Evolutionary conservation across 2,888 invertebrate species (phyloP).

Genomic region (Caenorhabditis japonica): DNA sequence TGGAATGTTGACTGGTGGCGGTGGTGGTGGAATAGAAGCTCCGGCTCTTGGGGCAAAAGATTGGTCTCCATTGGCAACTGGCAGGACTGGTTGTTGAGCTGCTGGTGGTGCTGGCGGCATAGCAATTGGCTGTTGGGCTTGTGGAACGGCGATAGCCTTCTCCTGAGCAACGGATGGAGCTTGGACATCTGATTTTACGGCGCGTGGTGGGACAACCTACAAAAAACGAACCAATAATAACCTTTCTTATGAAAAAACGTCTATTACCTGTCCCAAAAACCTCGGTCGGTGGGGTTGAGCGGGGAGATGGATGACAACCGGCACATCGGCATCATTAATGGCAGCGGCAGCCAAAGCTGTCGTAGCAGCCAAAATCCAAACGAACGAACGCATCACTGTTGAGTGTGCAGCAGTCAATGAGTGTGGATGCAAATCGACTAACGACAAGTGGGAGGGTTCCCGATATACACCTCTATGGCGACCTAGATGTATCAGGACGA

Average conservation of each 20-base stretch:
- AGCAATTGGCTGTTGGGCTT: constrained; percentile 53
- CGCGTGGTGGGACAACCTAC: constrained; percentile 68
- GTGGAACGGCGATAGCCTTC: constrained; percentile 55
- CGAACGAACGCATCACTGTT: constrained; percentile 50
- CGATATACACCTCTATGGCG: constrained; percentile 49
- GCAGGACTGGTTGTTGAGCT: constrained; percentile 60
- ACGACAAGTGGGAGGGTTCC: constrained; percentile 55
- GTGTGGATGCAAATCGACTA: constrained; percentile 55
- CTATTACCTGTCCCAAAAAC: constrained; percentile 55
- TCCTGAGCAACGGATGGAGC: constrained; percentile 43
- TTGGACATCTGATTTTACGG: constrained; percentile 56
- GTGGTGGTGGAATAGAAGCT: constrained; percentile 57
- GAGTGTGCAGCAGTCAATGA: constrained; percentile 47
- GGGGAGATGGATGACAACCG: constrained; percentile 62
- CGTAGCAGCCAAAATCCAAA: constrained; percentile 45
- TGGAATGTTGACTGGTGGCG: constrained; percentile 76
- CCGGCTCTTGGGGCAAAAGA: constrained; percentile 59
- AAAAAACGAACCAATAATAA: neutral
- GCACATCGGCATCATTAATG: constrained; percentile 56
- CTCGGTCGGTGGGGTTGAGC: constrained; percentile 54
- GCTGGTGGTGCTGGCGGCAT: constrained; percentile 58
- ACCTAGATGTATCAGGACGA: constrained; percentile 44
- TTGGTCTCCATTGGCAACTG: constrained; percentile 61
- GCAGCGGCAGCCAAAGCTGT: constrained; percentile 50
- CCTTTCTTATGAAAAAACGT: neutral